phyloP scores from a whole-genome alignment of 2,797 vertebrate genomes.

The Lepilemur septentrionalis region DNA sequence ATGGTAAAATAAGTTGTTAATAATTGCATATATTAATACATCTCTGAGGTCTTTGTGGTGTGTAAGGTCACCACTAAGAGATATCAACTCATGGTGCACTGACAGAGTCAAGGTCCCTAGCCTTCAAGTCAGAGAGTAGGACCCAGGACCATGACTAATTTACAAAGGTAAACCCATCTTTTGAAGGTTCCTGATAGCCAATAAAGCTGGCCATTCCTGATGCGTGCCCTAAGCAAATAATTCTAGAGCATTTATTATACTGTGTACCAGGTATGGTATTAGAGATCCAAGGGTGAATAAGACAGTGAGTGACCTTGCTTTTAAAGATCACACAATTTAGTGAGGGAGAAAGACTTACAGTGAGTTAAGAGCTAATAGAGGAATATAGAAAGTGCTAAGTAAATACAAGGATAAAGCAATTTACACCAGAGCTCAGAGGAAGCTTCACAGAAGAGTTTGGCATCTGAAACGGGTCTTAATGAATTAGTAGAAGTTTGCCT shows the following conservation, averaged over 20 bases:
- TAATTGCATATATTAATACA: background rate
- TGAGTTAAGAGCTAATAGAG: background rate
- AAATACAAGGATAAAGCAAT: background rate
- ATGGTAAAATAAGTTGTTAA: background rate
- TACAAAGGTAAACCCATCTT: background rate
- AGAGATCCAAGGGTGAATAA: slow-evolving; percentile 1
- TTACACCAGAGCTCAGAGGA: background rate
- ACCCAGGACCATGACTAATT: background rate
- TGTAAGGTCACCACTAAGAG: background rate
- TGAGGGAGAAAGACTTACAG: background rate
- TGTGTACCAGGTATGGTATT: background rate
- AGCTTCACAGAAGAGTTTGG: background rate
- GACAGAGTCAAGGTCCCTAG: background rate
- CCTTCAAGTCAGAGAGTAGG: background rate
- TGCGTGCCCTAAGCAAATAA: background rate
- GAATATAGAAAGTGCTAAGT: background rate
- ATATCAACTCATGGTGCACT: background rate
- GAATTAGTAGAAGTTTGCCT: background rate
- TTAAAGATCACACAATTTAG: slow-evolving; percentile 35
- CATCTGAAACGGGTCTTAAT: slow-evolving; percentile 7
- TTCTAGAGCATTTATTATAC: background rate
- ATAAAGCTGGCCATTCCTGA: background rate
- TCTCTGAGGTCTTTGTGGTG: background rate
- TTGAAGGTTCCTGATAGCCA: background rate
- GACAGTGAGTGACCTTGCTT: background rate